Conservation (phyloP, 2,888 invertebrate genomes). For the Torymus auratus region DNA sequence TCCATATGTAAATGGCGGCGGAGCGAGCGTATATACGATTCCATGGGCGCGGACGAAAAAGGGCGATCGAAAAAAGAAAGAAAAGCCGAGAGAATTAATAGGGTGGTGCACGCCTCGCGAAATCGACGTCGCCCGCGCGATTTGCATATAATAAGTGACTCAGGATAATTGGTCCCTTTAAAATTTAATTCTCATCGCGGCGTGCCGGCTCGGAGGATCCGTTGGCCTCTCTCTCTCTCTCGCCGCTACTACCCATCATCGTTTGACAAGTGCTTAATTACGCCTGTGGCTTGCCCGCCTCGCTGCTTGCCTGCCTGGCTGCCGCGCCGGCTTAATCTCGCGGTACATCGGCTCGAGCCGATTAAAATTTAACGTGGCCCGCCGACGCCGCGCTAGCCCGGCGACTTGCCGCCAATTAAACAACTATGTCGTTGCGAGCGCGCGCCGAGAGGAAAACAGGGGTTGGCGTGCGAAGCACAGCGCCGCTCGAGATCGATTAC, state of each 20-base stretch:
- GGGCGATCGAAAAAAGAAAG: neutral
- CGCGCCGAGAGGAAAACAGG: neutral
- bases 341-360: slow-evolving; percentile 41
- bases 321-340: slow-evolving; percentile 40
- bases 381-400: slow-evolving; percentile 9
- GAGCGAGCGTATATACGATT: neutral
- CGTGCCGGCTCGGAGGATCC: slow-evolving; percentile 7
- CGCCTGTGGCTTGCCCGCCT: slow-evolving; percentile 16
- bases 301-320: neutral
- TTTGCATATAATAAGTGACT: slow-evolving; percentile 58
- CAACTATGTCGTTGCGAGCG: slow-evolving; percentile 38
- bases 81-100: slow-evolving; percentile 34
- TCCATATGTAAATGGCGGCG: slow-evolving; percentile 30
- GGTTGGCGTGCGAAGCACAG: slow-evolving; percentile 1
- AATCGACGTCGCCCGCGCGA: slow-evolving; percentile 15
- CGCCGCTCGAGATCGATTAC: slow-evolving; percentile 37
- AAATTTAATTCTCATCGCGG: slow-evolving; percentile 56
- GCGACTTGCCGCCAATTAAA: slow-evolving; percentile 47
- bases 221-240: neutral
- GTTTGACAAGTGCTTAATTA: slow-evolving; percentile 58
- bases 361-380: slow-evolving; percentile 48
- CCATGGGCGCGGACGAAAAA: neutral
- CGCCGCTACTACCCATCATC: slow-evolving; percentile 46
- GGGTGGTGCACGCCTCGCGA: slow-evolving; percentile 41
- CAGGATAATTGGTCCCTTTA: slow-evolving; percentile 55